These are phyloP conservation scores for Crotalus horridus DNA, from an alignment of 2,113 vertebrate genomes.

Conservation along the genomic window DNA sequence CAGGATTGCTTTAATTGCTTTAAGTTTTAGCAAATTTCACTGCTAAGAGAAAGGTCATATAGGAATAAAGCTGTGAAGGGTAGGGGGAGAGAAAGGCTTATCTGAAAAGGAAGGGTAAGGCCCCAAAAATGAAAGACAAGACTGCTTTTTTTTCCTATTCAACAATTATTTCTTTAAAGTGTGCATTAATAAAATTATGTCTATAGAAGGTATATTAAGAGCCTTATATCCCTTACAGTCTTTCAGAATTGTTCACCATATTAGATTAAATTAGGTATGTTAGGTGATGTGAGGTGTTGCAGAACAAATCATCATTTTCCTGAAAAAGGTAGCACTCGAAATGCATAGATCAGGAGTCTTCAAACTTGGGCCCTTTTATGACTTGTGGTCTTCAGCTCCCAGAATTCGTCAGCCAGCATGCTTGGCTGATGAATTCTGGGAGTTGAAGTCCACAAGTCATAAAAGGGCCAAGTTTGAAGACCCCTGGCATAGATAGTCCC, in stretches of 20 bases:
- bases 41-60: not conserved
- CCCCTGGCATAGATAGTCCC: no score
- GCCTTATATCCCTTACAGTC: not conserved
- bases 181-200: not conserved
- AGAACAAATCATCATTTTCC: not conserved
- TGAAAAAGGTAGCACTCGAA: not conserved
- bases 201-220: not conserved
- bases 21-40: not conserved
- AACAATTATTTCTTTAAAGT: not conserved
- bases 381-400: no score
- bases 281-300: not conserved
- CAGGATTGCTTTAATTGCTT: slow-evolving; percentile 8
- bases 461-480: no score
- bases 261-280: not conserved
- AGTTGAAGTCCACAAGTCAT: no score
- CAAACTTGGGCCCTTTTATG: no score
- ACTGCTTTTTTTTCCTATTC: not conserved
- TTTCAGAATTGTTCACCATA: not conserved
- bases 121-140: not conserved
- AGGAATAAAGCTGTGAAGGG: not conserved
- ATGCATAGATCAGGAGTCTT: not conserved
- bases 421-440: no score
- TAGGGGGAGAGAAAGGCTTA: not conserved
- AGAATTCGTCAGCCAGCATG: no score
- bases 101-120: not conserved